Conservation (phyloP, 2,888 invertebrate genomes). For the Cephonodes hylas region DNA sequence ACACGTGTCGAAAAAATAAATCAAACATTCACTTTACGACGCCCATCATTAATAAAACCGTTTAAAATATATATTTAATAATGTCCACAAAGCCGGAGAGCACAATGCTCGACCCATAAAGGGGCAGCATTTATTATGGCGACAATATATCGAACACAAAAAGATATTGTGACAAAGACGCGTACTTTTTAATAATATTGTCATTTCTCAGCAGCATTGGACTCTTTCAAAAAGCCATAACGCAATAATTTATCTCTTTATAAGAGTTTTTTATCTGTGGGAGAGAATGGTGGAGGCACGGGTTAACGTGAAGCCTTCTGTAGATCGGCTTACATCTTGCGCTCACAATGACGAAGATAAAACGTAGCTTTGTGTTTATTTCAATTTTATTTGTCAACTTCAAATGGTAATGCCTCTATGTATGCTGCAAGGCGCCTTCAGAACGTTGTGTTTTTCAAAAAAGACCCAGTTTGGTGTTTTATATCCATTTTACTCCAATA, state of each 20-base stretch:
- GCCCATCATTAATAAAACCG: constrained; percentile 81
- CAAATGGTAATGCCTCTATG: constrained; percentile 20
- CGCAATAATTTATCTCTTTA: constrained; percentile 81
- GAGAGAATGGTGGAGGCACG: constrained; percentile 72
- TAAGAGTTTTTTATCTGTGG: constrained; percentile 77
- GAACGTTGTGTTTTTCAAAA: too few relatives aligned
- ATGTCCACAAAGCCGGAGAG: constrained; percentile 76
- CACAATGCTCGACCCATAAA: constrained; percentile 77
- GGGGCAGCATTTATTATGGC: constrained; percentile 79
- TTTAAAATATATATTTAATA: constrained; percentile 80
- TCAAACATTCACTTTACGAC: constrained; percentile 74
- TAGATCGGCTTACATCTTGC: constrained; percentile 15
- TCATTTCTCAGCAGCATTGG: constrained; percentile 81
- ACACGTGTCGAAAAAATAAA: constrained; percentile 82
- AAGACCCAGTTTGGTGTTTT: too few relatives aligned
- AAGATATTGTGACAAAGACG: constrained; percentile 81
- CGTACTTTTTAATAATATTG: constrained; percentile 81
- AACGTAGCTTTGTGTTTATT: constrained; percentile 10
- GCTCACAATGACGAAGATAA: constrained; percentile 6
- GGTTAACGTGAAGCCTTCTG: constrained; percentile 61
- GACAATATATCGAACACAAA: constrained; percentile 81
- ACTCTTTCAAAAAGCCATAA: constrained; percentile 81
- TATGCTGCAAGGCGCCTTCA: constrained; percentile 22
- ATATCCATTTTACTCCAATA: too few relatives aligned
- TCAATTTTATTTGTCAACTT: constrained; percentile 12